A percentile compares a stretch with the other conserved stretches of the same genome.
phyloP scores from a whole-genome alignment of 2,888 invertebrate species.

The Cryptosula pallasiana region DNA sequence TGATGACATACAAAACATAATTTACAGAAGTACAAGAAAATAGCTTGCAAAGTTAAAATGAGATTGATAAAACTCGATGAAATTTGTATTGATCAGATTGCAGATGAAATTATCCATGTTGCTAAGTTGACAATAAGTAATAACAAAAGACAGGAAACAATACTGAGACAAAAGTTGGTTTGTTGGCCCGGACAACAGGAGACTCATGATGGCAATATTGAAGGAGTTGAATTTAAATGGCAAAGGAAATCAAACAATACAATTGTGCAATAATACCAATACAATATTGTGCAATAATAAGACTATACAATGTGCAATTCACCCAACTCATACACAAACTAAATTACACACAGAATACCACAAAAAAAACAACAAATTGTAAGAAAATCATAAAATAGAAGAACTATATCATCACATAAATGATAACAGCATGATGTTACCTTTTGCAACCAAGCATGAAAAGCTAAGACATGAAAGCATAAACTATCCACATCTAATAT shows the following conservation, averaged over 20 bases:
- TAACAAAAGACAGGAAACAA: slow-evolving; percentile 18
- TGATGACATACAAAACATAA: slow-evolving; percentile 23
- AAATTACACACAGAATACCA: background rate
- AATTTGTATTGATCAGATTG: background rate
- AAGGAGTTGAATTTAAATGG: background rate
- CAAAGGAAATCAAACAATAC: background rate
- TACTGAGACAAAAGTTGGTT: slow-evolving; percentile 22
- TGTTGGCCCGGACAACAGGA: slow-evolving; percentile 24
- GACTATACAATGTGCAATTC: background rate
- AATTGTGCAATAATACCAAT: background rate
- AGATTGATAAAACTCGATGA: background rate
- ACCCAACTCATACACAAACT: background rate
- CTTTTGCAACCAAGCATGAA: no score
- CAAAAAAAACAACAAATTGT: background rate
- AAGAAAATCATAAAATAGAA: background rate
- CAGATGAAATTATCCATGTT: background rate
- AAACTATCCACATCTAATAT: background rate
- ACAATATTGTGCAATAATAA: background rate
- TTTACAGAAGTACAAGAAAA: slow-evolving; percentile 10
- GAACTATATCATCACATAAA: background rate
- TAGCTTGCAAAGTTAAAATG: background rate
- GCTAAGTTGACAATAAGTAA: background rate
- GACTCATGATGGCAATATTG: slow-evolving; percentile 17
- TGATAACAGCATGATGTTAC: background rate
- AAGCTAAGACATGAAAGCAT: background rate